These are phyloP conservation scores for Pachymerium ferrugineum DNA, from an alignment of 2,888 invertebrate species.

Conservation along the genomic window DNA sequence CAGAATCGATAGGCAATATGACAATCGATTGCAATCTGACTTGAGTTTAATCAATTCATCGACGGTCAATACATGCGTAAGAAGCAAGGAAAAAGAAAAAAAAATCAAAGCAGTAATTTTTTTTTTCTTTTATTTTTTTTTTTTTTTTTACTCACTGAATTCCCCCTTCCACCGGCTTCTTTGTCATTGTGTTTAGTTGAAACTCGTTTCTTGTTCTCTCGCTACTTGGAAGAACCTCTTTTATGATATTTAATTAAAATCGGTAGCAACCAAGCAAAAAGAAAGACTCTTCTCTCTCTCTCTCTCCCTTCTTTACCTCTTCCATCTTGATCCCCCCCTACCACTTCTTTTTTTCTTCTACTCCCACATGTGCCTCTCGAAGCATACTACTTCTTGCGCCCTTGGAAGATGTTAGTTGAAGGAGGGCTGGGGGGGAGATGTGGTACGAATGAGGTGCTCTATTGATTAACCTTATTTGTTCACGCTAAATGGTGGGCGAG, in stretches of 20 bases:
- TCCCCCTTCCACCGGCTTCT: background rate
- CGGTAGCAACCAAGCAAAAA: background rate
- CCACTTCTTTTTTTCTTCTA: background rate
- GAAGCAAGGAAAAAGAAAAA: no score
- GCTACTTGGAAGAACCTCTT: background rate
- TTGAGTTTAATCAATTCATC: no score
- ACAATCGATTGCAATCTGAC: no score
- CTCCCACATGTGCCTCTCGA: no score
- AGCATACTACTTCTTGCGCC: background rate
- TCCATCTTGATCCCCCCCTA: background rate
- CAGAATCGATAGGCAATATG: no score
- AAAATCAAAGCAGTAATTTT: no score
- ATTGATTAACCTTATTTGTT: background rate
- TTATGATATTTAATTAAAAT: background rate
- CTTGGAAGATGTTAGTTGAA: background rate
- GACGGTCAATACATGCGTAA: no score
- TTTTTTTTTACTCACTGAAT: background rate
- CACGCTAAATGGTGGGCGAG: background rate
- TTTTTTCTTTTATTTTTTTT: background rate
- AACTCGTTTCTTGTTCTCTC: background rate
- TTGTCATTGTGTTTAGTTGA: background rate
- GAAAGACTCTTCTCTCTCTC: background rate
- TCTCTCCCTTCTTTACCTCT: background rate
- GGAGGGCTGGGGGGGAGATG: background rate
- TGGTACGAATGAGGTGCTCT: background rate